Evolutionary conservation across 2,113 vertebrate species (phyloP).

Genomic region (Oceanites oceanicus): DNA sequence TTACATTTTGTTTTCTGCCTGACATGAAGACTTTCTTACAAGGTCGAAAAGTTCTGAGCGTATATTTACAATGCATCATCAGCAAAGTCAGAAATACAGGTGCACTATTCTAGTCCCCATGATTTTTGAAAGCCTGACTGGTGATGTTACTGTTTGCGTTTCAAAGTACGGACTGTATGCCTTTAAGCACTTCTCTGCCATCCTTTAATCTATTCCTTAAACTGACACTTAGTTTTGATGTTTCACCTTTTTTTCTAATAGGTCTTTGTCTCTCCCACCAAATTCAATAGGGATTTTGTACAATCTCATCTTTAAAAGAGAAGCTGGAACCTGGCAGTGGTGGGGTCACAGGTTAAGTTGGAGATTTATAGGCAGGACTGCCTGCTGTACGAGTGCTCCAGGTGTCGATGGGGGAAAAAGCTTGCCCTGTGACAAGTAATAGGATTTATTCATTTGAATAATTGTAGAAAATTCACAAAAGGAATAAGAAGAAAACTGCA

Average conservation of each 20-base stretch:
- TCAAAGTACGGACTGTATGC: not conserved
- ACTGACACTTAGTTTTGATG: not conserved
- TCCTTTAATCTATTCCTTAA: not conserved
- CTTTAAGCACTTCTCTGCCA: not conserved
- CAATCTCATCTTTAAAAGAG: not conserved
- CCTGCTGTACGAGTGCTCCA: not conserved
- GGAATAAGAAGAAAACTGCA: not conserved
- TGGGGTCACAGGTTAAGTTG: not conserved
- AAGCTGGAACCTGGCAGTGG: not conserved
- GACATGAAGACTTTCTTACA: not conserved
- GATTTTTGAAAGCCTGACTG: not conserved
- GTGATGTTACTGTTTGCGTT: not conserved
- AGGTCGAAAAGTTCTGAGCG: not conserved
- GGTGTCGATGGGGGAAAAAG: not conserved
- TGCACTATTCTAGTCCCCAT: rapidly evolving
- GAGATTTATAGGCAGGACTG: not conserved
- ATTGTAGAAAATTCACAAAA: not conserved
- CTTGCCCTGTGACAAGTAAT: not conserved
- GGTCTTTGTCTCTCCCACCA: not conserved
- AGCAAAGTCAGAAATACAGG: not conserved
- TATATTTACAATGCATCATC: rapidly evolving
- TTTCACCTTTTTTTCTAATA: not conserved
- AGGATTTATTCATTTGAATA: not conserved
- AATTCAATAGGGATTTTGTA: not conserved
- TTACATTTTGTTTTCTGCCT: not conserved